phyloP scores from a whole-genome alignment of 2,888 invertebrate species.

The Dynastes maya region DNA sequence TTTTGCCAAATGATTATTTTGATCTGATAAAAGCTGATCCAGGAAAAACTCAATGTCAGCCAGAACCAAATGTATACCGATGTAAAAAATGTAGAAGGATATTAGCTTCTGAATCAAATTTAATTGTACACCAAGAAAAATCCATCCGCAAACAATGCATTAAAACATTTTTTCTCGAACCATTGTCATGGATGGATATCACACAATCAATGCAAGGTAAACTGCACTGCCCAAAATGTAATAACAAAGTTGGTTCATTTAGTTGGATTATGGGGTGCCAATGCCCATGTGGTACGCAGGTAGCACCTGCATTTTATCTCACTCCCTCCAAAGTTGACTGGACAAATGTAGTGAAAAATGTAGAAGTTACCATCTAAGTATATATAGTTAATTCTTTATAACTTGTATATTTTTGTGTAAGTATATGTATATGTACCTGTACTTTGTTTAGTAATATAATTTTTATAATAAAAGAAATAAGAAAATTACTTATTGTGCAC shows the following conservation, averaged over 20 bases:
- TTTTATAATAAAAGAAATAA: too few relatives aligned
- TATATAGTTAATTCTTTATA: background rate
- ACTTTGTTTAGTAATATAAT: too few relatives aligned
- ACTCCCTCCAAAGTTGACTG: conserved; percentile 93
- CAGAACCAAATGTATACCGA: conserved; percentile 88
- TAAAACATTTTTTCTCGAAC: conserved; percentile 89
- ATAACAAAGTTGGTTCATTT: conserved; percentile 89
- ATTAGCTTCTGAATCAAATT: conserved; percentile 86
- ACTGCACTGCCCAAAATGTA: conserved; percentile 89
- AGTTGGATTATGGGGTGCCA: conserved; percentile 94
- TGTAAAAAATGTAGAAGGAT: conserved; percentile 87
- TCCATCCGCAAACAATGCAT: conserved; percentile 73
- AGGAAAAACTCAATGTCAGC: conserved; percentile 79
- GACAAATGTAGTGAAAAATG: conserved; percentile 90
- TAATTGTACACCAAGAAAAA: conserved; percentile 80
- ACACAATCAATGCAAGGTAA: conserved; percentile 84
- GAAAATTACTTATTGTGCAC: too few relatives aligned
- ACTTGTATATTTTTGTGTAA: background rate
- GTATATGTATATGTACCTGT: too few relatives aligned
- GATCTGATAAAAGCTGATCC: conserved; percentile 88
- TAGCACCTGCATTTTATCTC: conserved; percentile 93
- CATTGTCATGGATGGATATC: conserved; percentile 90
- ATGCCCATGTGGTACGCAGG: conserved; percentile 92
- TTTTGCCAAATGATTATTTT: conserved; percentile 84
- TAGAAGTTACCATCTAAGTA: conserved; percentile 73